Evolutionary conservation across 2,113 vertebrate species (phyloP), one percentile per base, ranked within the genome.

Genomic region (Sapayoa aenigma): DNA sequence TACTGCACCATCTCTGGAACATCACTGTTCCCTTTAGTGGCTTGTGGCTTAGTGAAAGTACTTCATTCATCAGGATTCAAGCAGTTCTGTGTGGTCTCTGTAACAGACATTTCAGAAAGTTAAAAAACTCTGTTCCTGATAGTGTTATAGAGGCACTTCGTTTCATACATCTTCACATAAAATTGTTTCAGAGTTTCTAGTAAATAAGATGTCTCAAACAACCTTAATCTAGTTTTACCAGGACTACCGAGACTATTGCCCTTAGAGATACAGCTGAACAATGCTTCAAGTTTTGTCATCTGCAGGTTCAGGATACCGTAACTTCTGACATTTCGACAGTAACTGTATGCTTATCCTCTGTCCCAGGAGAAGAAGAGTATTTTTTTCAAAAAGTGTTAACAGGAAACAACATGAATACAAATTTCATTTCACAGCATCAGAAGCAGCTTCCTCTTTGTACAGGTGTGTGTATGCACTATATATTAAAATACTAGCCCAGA

Each of bases 161-260:
- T 49, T 76, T 39, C 44, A 25, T 59, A 82, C 82, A n/a, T 89
- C 46, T 83, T 96, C 25, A 92, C 2, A 22, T 30, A 96, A 89
- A 50, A 87, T 37, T 41, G 9, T 31, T 76, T 77, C 90, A 73
- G 81, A 84, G 47, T 85, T 91, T 96, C 89, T 75, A 96, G 80
- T 83, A 93, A 42, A 39, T 82, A 80, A 92, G 79, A 47, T 79
- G 75, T 20, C 55, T 42, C 72, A 73, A 93, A 93, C 80, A 75
- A 84, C 58, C 74, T 69, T 55, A 55, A 59, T n/a, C 17, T 82
- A 58, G 31, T 42, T 81, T 68, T 53, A 53, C 41, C 58, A 76
- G 60, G 90, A 93, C 50, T 56, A 33, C 23, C n/a, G 67, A 72
- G 20, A 65, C 33, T 35, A 78, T 28, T 58, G 55, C 12, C 49